Conservation (phyloP, 1,140 invertebrate genomes). For the Amphibalanus amphitrite region DNA sequence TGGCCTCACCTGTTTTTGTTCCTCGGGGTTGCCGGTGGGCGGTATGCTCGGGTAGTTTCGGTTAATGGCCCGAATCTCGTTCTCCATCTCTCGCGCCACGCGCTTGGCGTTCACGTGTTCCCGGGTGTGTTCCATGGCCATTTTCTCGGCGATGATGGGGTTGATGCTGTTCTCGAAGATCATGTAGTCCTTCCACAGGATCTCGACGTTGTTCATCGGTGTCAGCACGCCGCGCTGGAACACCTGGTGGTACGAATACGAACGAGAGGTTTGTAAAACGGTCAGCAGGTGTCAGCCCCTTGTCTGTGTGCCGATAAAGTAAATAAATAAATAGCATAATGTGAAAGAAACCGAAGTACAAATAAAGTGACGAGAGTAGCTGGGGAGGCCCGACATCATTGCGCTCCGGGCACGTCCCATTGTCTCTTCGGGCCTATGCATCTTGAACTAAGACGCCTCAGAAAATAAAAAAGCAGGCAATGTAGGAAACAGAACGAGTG, state of each 20-base stretch:
- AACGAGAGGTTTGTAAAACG: neutral
- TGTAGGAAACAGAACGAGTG: no score
- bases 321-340: no score
- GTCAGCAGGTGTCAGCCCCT: constrained; percentile 24
- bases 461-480: no score
- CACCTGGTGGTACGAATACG: constrained; percentile 34
- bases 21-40: constrained; percentile 73
- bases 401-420: no score
- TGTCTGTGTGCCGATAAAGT: no score
- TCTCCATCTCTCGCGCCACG: constrained; percentile 93
- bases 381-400: no score
- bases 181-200: constrained; percentile 97
- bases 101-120: constrained; percentile 96
- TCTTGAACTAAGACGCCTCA: no score
- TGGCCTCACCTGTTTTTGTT: constrained; percentile 78
- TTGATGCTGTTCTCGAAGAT: constrained; percentile 87
- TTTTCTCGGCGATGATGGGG: constrained; percentile 87
- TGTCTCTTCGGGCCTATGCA: no score
- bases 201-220: constrained; percentile 94
- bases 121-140: constrained; percentile 71
- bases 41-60: constrained; percentile 84
- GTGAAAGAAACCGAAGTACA: no score
- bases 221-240: constrained; percentile 90
- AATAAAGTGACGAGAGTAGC: no score
- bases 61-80: constrained; percentile 83